Percentiles rank a stretch among this genome's conserved stretches.
Conservation (phyloP, 53 echinoderm and acorn worm species). For the Pentamera pediparva region DNA sequence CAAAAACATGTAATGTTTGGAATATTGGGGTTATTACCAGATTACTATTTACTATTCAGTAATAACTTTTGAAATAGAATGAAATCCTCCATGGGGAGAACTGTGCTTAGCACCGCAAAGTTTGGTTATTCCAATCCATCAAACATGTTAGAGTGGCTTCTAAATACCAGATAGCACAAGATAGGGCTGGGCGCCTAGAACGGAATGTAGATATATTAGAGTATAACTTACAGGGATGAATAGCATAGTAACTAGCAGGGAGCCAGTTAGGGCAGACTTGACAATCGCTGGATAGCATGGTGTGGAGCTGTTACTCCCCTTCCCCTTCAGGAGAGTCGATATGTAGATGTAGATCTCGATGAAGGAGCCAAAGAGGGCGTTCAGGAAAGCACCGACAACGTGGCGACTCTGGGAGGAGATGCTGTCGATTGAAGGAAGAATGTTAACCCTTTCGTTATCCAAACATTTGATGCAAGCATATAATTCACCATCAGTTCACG, state of each 20-base stretch:
- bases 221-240: slow-evolving; percentile 80
- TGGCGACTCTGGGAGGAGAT: slow-evolving; percentile 91
- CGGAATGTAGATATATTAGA: too few species aligned
- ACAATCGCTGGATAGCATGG: slow-evolving; percentile 80
- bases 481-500: too few species aligned
- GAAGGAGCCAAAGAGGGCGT: slow-evolving; percentile 90
- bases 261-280: slow-evolving; percentile 84
- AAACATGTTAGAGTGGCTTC: too few species aligned
- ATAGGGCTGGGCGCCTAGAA: too few species aligned
- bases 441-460: neutral
- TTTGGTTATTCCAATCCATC: too few species aligned
- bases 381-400: slow-evolving; percentile 82
- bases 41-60: neutral
- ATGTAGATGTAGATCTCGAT: slow-evolving; percentile 85
- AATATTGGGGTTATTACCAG: neutral
- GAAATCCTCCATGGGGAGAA: too few species aligned
- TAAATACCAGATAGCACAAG: too few species aligned
- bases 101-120: too few species aligned
- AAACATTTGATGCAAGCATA: too few species aligned
- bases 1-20: neutral
- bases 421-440: slow-evolving; percentile 28
- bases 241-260: slow-evolving; percentile 79
- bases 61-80: too few species aligned
- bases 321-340: slow-evolving; percentile 59
- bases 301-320: neutral